Evolutionary conservation across 2,113 vertebrate genomes (phyloP).

Genomic region (Perca flavescens): DNA sequence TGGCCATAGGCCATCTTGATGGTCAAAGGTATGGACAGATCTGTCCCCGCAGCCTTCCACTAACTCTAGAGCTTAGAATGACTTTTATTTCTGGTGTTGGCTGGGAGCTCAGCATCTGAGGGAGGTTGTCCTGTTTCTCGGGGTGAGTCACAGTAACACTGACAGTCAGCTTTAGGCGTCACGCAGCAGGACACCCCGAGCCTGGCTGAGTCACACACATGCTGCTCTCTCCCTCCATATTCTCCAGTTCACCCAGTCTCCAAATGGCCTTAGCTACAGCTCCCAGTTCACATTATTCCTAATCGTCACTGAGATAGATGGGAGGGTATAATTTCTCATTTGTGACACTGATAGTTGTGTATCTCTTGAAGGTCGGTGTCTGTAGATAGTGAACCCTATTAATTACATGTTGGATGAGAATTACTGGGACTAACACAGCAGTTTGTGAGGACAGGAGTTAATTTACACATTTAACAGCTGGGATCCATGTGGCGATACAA

Average conservation of each 20-base stretch:
- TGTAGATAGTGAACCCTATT: constrained; percentile 3
- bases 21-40: constrained; percentile 7
- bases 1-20: background rate
- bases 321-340: background rate
- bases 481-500: background rate
- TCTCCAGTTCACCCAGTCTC: constrained; percentile 24
- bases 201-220: constrained; percentile 29
- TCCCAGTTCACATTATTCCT: constrained; percentile 17
- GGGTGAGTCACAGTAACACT: constrained; percentile 51
- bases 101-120: constrained; percentile 9
- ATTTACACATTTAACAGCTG: constrained; percentile 8
- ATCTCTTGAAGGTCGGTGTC: constrained; percentile 14
- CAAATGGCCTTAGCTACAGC: background rate
- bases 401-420: constrained; percentile 28
- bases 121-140: constrained; percentile 29
- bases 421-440: background rate
- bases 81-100: constrained; percentile 40
- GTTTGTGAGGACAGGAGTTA: constrained; percentile 14
- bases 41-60: background rate
- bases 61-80: background rate
- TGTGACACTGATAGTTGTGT: constrained; percentile 15
- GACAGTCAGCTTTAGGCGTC: constrained; percentile 37
- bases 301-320: background rate
- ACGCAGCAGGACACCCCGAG: constrained; percentile 35
- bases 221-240: background rate